These are phyloP conservation scores for Gymnocheta viridis DNA, from an alignment of 2,888 invertebrate species.

Conservation along the genomic window DNA sequence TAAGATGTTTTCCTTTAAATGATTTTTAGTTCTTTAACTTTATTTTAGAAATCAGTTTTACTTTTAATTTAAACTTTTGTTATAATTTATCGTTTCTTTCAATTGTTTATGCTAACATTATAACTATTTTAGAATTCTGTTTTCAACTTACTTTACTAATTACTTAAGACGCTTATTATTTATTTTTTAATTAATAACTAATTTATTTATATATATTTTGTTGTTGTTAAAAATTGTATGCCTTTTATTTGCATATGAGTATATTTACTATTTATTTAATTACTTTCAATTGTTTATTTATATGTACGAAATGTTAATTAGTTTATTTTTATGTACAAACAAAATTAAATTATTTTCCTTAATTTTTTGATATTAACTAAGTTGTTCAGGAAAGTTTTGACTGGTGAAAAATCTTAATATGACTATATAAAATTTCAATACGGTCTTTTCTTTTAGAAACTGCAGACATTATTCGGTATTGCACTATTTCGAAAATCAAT, in stretches of 20 bases:
- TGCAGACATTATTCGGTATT: too few species aligned
- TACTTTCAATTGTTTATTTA: too few species aligned
- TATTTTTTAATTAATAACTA: conserved; percentile 66
- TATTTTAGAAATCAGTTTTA: conserved; percentile 52
- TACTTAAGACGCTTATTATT: conserved; percentile 50
- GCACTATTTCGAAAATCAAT: too few species aligned
- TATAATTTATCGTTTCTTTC: conserved; percentile 63
- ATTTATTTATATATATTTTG: conserved; percentile 42
- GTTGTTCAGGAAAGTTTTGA: neutral
- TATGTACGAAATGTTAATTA: conserved; percentile 9
- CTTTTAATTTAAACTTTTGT: conserved; percentile 42
- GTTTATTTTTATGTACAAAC: conserved; percentile 24
- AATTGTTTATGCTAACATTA: conserved; percentile 61
- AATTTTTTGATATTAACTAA: neutral
- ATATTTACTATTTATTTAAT: conserved; percentile 72
- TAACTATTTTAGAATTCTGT: conserved; percentile 70
- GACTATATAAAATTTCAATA: too few species aligned
- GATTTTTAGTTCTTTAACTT: conserved; percentile 51
- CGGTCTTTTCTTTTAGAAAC: too few species aligned
- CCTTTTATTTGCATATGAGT: conserved; percentile 72
- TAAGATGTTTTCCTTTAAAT: conserved; percentile 39
- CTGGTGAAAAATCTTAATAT: too few species aligned
- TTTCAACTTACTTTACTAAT: conserved; percentile 66
- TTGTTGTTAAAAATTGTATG: conserved; percentile 62
- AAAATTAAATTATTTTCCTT: neutral